Evolutionary conservation across 2,888 invertebrate species (phyloP).

Genomic region (Hydrotaea diabolus): DNA sequence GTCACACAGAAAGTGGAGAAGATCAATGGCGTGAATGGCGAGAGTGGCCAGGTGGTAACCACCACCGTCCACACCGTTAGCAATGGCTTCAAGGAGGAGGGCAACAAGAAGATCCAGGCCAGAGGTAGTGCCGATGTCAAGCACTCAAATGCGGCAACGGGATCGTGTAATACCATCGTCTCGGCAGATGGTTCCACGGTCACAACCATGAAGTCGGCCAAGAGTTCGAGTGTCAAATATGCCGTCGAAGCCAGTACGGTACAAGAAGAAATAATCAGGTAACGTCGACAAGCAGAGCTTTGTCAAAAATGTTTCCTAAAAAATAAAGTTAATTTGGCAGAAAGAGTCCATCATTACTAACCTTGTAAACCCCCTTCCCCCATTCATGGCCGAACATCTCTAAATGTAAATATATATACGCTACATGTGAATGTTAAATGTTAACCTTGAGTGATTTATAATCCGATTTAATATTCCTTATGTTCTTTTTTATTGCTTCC

Average conservation of each 20-base stretch:
- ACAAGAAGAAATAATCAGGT: conserved; percentile 82
- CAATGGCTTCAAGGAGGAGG: conserved; percentile 70
- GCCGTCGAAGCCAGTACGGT: conserved; percentile 83
- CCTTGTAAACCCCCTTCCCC: conserved; percentile 59
- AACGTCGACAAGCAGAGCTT: conserved; percentile 60
- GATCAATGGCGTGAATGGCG: conserved; percentile 57
- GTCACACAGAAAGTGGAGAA: conserved; percentile 59
- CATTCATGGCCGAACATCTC: conserved; percentile 61
- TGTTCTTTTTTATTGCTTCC: background rate
- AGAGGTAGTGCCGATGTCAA: conserved; percentile 73
- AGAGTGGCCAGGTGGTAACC: conserved; percentile 56
- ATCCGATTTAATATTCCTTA: background rate
- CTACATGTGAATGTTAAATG: conserved; percentile 8
- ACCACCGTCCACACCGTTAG: conserved; percentile 69
- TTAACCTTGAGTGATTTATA: background rate
- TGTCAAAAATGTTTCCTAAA: background rate
- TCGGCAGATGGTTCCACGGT: conserved; percentile 73
- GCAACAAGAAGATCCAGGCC: conserved; percentile 70
- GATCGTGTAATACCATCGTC: conserved; percentile 69
- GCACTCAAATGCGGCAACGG: conserved; percentile 69
- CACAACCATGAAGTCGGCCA: conserved; percentile 73
- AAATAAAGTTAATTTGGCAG: background rate
- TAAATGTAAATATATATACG: conserved; percentile 17
- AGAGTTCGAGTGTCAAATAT: conserved; percentile 82
- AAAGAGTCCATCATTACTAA: conserved; percentile 52